Conservation (phyloP, 2,113 vertebrate genomes). For the Bufo bufo region DNA sequence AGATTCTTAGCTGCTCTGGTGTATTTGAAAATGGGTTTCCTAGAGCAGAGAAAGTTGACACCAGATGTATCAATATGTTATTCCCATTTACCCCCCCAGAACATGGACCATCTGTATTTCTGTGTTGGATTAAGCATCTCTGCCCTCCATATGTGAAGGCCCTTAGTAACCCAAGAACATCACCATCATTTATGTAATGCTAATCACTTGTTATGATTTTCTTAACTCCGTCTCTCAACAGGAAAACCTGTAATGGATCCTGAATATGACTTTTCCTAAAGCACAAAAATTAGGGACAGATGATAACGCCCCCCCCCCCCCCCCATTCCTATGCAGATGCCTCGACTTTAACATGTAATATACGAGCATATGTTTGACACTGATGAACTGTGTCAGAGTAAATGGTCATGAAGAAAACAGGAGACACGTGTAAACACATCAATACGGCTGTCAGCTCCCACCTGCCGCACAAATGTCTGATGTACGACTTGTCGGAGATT, state of each 20-base stretch:
- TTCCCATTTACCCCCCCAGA: not conserved
- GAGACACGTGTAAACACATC: not conserved
- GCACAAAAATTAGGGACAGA: not conserved
- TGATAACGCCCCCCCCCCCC: not conserved
- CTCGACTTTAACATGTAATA: not conserved
- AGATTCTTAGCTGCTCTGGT: not conserved
- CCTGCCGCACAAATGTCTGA: not conserved
- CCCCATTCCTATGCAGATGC: not conserved
- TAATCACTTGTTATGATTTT: slow-evolving; percentile 16
- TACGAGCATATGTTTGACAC: not conserved
- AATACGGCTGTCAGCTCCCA: not conserved
- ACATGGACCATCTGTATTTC: not conserved
- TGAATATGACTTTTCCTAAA: not conserved
- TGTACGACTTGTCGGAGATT: no score
- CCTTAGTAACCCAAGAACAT: not conserved
- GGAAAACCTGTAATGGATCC: not conserved
- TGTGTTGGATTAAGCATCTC: not conserved
- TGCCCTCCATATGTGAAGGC: not conserved
- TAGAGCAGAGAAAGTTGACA: not conserved
- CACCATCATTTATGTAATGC: not conserved
- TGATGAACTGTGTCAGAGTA: not conserved
- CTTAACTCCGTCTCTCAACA: not conserved
- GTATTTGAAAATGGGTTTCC: not conserved
- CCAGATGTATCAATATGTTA: not conserved
- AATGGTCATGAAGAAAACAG: not conserved